Evolutionary conservation across 2,888 invertebrate genomes (phyloP).

Genomic region (Mythimna pallens): DNA sequence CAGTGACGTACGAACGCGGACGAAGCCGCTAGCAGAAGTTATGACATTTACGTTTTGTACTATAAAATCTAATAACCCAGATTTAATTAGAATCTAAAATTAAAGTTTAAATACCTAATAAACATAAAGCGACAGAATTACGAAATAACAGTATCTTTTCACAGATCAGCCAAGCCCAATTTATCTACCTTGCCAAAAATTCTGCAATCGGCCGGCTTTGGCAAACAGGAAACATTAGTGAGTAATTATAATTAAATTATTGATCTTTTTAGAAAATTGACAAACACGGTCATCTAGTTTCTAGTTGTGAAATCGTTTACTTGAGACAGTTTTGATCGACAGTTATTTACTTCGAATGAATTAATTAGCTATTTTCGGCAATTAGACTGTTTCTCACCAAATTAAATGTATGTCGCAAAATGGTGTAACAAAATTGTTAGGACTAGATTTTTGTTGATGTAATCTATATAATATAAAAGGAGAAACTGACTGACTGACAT

Average conservation of each 20-base stretch:
- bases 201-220: constrained; percentile 35
- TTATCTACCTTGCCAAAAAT: constrained; percentile 46
- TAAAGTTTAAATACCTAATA: constrained; percentile 28
- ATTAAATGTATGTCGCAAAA: constrained; percentile 3
- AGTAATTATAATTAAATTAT: constrained; percentile 35
- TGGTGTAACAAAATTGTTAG: constrained; percentile 5
- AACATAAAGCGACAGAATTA: constrained; percentile 20
- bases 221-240: constrained; percentile 61
- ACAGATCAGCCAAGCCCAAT: constrained; percentile 12
- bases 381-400: background rate
- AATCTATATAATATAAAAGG: too few relatives aligned
- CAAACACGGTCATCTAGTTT: constrained; percentile 45
- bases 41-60: too few relatives aligned
- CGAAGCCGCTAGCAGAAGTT: background rate
- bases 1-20: background rate
- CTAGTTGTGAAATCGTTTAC: constrained; percentile 56
- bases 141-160: constrained; percentile 40
- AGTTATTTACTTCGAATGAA: constrained; percentile 34
- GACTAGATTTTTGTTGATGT: constrained; percentile 8
- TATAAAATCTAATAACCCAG: background rate
- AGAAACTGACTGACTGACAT: too few relatives aligned
- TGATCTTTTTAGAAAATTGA: constrained; percentile 54
- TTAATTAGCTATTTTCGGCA: constrained; percentile 25
- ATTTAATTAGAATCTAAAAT: constrained; percentile 33
- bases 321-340: constrained; percentile 30